These are phyloP conservation scores for Eulemur mongoz DNA, from an alignment of 2,797 vertebrate species.

Conservation along the genomic window DNA sequence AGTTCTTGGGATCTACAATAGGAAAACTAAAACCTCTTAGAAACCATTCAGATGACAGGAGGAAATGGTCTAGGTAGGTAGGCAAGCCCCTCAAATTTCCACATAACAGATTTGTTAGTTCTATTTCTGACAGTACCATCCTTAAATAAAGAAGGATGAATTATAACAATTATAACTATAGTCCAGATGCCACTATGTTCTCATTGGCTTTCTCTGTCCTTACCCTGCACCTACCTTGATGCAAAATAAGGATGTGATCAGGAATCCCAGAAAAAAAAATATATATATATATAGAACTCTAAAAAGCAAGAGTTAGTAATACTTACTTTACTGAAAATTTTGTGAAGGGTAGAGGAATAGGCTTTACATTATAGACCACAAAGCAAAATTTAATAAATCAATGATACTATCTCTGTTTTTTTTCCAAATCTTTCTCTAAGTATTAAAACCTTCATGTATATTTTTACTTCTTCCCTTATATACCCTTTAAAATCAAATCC, in stretches of 20 bases:
- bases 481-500: neutral
- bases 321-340: neutral
- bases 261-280: neutral
- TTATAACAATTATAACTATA: neutral
- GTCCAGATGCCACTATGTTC: neutral
- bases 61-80: neutral
- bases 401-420: neutral
- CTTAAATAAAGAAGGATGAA: neutral
- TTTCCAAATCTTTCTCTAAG: neutral
- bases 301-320: neutral
- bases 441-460: neutral
- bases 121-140: neutral
- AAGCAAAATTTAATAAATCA: neutral
- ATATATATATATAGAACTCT: no score
- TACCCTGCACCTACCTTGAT: fast-evolving
- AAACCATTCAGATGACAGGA: neutral
- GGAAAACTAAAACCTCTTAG: neutral
- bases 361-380: neutral
- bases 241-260: neutral
- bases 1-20: neutral
- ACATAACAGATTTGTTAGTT: no score
- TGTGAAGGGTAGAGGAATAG: neutral
- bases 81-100: neutral
- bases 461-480: neutral
- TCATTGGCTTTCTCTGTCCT: fast-evolving